Evolutionary conservation across 2,797 vertebrate species (phyloP), one percentile per base, ranked within the genome.

Genomic region (Xenentodon cancila): DNA sequence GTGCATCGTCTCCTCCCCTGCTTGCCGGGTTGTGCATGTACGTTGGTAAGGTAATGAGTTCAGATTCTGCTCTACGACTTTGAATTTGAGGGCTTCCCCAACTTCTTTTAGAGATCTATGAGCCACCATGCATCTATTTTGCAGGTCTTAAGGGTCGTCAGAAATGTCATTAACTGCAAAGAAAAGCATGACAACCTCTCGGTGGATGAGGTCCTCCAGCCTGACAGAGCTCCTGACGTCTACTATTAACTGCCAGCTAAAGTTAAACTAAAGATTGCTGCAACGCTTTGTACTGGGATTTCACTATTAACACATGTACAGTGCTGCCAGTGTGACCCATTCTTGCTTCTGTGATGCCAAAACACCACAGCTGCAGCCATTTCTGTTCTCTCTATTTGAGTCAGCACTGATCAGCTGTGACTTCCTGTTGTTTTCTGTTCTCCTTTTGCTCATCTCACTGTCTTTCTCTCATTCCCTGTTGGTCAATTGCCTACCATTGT

Each of bases 391-490:
- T 79, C 48, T 68, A 30, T 54, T 18, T 53, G 73, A 79, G 59
- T 78, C 76, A 82, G 81, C 89, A 53, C 87, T 76, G 73, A 79
- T 75, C 60, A 65, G 57, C 75, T 68, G 54, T 81, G 44, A 81
- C 88, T 81, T 92, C 69, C 76, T 86, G 55, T 75, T 72, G 54
- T 75, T 85, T 88, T 78, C 80, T 91, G 53, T 89, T 73, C 63
- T 85, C 70, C 82, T 92, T 90, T 86, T 77, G 77, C 80, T 89
- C 89, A 89, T 85, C 81, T 91, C 85, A 92, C 91, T 92, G 75
- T 95, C 81, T 92, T 88, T 94, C 87, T 94, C 88, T 92, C 92
- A 87, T 93, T 88, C 81, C 88, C 84, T 82, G 17, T 88, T 89
- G 92, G 80, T 85, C 85, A 88, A 89, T 91, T 87, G 89, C 89